A percentile compares a stretch with the other conserved stretches of the same genome.
Evolutionary conservation across 1,140 invertebrate species (phyloP).

Genomic region (Anastrepha ludens): DNA sequence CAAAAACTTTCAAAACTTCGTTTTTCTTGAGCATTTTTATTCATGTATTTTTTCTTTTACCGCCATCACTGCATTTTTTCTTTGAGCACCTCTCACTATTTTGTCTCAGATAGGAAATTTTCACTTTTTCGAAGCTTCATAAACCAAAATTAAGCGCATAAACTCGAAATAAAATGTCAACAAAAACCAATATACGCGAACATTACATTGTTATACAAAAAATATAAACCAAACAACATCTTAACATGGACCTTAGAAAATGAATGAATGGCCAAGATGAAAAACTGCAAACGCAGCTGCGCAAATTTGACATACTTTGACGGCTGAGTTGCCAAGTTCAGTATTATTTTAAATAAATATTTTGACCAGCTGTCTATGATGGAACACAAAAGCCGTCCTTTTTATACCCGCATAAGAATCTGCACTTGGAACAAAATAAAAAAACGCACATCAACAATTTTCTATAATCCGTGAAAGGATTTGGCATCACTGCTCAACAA

Average conservation of each 20-base stretch:
- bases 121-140: not conserved
- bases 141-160: not conserved
- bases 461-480: no score
- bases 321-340: slow-evolving; percentile 2
- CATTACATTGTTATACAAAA: slow-evolving; percentile 12
- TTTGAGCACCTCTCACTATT: not conserved
- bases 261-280: slow-evolving; percentile 19
- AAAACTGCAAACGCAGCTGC: slow-evolving; percentile 40
- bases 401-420: no score
- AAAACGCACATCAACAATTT: no score
- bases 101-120: not conserved
- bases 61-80: no score
- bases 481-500: no score
- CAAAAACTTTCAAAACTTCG: not conserved
- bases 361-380: no score
- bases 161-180: slow-evolving; percentile 11
- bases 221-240: slow-evolving; percentile 38
- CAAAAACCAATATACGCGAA: slow-evolving; percentile 15
- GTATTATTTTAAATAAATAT: no score
- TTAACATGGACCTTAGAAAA: slow-evolving; percentile 35
- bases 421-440: no score
- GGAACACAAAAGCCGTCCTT: no score
- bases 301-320: slow-evolving; percentile 27
- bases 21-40: not conserved
- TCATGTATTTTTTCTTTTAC: not conserved